Percentiles rank a stretch among this genome's conserved stretches.
phyloP scores from a whole-genome alignment of 2,888 invertebrate species.

The Euzetes globulus region DNA sequence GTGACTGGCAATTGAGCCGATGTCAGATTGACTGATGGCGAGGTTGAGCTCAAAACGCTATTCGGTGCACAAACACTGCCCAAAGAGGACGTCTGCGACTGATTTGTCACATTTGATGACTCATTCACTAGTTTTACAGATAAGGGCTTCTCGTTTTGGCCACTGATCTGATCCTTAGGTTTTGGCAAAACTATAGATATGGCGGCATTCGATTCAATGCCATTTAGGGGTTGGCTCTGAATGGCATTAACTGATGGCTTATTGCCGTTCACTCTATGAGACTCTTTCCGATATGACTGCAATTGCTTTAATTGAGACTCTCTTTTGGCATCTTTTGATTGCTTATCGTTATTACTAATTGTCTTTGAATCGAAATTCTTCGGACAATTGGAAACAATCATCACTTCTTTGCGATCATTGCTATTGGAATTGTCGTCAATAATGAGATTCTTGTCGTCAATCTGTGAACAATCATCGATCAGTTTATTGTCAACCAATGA shows the following conservation, averaged over 20 bases:
- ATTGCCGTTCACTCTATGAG: conserved; percentile 3
- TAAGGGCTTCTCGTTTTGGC: neutral
- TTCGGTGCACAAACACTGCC: neutral
- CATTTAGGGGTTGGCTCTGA: conserved; percentile 7
- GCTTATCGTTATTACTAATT: neutral
- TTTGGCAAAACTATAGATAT: conserved; percentile 25
- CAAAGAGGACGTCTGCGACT: neutral
- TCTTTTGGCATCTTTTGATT: conserved; percentile 24
- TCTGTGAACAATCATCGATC: neutral
- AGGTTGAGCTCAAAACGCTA: neutral
- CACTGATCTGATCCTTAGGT: conserved; percentile 14
- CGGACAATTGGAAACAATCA: neutral
- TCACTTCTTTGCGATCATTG: neutral
- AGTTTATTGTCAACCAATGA: neutral
- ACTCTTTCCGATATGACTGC: conserved; percentile 28
- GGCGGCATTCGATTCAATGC: neutral
- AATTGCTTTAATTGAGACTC: conserved; percentile 29
- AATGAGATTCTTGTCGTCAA: conserved; percentile 15
- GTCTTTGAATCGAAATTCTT: neutral
- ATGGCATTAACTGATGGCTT: neutral
- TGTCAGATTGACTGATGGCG: neutral
- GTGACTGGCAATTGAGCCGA: neutral
- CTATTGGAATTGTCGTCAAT: neutral
- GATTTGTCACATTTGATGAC: neutral
- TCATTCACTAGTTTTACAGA: neutral